Percentiles rank a stretch among this genome's conserved stretches.
phyloP scores from a whole-genome alignment of 2,113 vertebrate species.

The Oenanthe oenanthe region DNA sequence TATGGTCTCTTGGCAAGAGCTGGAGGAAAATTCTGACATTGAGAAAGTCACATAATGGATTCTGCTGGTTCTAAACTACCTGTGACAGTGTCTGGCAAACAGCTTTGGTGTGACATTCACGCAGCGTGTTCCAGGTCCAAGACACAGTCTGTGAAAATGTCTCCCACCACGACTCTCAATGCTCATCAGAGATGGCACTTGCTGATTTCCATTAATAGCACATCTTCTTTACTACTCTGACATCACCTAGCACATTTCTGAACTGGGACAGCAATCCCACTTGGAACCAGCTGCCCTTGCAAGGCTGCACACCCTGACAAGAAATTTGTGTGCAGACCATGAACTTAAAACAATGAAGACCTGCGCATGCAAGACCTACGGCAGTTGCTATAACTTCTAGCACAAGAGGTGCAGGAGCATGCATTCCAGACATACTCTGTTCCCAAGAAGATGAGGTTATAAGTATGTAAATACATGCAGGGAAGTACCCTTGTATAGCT shows the following conservation, averaged over 20 bases:
- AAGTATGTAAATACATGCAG: background rate
- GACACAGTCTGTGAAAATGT: background rate
- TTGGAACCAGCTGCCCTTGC: background rate
- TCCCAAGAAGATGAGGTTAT: background rate
- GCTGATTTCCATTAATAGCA: background rate
- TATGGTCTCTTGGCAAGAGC: background rate
- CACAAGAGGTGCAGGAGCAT: background rate
- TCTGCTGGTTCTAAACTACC: background rate
- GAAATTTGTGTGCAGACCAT: background rate
- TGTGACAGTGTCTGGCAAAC: background rate
- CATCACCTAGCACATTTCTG: background rate
- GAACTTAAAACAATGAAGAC: background rate
- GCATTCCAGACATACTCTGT: background rate
- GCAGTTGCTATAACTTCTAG: background rate
- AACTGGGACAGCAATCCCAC: background rate
- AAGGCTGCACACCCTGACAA: background rate
- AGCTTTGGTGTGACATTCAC: background rate
- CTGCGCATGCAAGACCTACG: background rate
- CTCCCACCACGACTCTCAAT: background rate
- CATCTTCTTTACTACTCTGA: background rate
- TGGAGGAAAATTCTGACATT: conserved; percentile 6
- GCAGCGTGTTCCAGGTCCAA: background rate
- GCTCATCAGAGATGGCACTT: background rate
- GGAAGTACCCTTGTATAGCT: background rate
- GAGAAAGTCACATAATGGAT: background rate